Base-by-base conservation (phyloP, 2,113 vertebrate species). In the Podarcis muralis region DNA sequence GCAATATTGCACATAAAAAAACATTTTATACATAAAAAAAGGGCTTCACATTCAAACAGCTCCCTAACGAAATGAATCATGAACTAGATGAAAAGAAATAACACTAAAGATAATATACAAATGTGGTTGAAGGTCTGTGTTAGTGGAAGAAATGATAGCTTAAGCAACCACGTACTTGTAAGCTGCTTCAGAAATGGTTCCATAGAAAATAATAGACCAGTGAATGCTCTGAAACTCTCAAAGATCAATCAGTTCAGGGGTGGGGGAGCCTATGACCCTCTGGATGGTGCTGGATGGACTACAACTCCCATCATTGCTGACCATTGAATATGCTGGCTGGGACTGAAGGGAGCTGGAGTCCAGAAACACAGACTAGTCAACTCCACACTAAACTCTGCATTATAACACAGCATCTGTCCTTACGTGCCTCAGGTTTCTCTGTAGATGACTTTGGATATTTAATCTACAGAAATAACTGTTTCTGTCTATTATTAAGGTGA, bases 171-270 rank as follows among this genome's bases (percentile, higher is more conserved):
- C 43, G 30, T 93, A 91, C 90, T 84, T 93, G 84, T 0, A 76
- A 4, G 93, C 92, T 93, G 85, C 0, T 92, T 81, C 88, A 85
- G 0, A 9, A 68, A 23, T 0, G 59, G 66, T 88, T 91, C 22
- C 90, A 79, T 87, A 87, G 84, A 90, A 93, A 90, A 83, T 88
- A 83, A 93, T 83, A 88, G 83, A 81, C 79, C 93, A 92, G 92
- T 92, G 87, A 91, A 92, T 93, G 89, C 89, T 86, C 87, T 84
- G 74, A 88, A 93, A 92, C 85, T 87, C 89, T 35, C 92, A n/a
- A 30, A 20, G 20, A n/a, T 32, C 11, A 84, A 72, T 25, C 20
- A 16, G 3, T 40, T 15, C 6, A n/a, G 15, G 40, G 5, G 27
- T 27, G 3, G 35, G 35, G 13, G 9, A 35, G 32, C 8, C 15